These are phyloP conservation scores for Taxidea taxus DNA, from an alignment of 2,113 vertebrate genomes.

Conservation along the genomic window DNA sequence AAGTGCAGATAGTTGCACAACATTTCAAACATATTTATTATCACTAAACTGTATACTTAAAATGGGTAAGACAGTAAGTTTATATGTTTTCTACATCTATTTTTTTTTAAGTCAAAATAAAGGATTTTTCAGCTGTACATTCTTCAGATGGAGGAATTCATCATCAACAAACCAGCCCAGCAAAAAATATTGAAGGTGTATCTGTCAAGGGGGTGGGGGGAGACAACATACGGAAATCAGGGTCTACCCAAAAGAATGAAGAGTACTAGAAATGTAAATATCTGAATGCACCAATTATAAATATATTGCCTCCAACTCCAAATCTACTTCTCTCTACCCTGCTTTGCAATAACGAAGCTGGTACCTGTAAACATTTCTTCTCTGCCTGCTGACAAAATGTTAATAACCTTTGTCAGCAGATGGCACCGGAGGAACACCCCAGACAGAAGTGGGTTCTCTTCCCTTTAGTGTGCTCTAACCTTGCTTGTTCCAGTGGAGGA, in stretches of 20 bases:
- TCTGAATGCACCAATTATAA: background rate
- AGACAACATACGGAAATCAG: background rate
- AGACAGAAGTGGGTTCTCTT: background rate
- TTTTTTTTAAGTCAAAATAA: background rate
- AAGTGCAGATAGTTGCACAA: background rate
- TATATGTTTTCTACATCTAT: background rate
- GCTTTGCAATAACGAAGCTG: background rate
- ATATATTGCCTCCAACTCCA: background rate
- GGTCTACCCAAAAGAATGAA: background rate
- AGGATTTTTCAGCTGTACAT: background rate
- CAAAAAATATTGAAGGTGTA: background rate
- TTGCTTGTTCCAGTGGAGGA: background rate
- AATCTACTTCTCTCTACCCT: background rate
- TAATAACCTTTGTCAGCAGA: constrained; percentile 33
- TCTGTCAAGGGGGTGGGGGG: background rate
- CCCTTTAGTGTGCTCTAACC: background rate
- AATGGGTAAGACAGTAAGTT: background rate
- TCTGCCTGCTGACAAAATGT: background rate
- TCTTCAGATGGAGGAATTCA: background rate
- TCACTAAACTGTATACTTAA: background rate
- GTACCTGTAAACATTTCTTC: background rate
- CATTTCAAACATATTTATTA: background rate
- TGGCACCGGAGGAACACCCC: background rate
- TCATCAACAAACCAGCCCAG: background rate
- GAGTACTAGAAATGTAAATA: constrained; percentile 5